A percentile compares a stretch with the other conserved stretches of the same genome.
These are phyloP conservation scores for Ahaetulla prasina DNA, from an alignment of 2,113 vertebrate species.

Conservation along the genomic window DNA sequence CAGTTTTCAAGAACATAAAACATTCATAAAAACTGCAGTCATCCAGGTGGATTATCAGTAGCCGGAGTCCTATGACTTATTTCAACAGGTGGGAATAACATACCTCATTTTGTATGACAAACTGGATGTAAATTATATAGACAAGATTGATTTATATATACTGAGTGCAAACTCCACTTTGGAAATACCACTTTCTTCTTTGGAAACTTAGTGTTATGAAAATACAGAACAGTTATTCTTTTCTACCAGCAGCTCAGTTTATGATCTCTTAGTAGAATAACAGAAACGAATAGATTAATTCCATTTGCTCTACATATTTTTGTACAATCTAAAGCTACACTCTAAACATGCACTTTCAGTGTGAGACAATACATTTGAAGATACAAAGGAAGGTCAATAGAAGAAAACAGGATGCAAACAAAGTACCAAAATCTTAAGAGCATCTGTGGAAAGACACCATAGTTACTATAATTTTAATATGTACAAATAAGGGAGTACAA, in stretches of 20 bases:
- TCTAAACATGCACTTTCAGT: not conserved
- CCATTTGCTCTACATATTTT: not conserved
- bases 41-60: not conserved
- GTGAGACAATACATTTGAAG: accelerated
- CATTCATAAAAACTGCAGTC: not conserved
- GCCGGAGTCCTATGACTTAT: not conserved
- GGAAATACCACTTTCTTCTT: conserved; percentile 5
- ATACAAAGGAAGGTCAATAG: not conserved
- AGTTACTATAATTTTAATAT: not conserved
- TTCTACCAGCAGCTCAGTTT: not conserved
- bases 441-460: not conserved
- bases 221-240: accelerated
- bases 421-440: not conserved
- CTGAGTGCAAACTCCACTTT: not conserved
- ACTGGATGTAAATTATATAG: not conserved
- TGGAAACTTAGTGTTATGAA: not conserved
- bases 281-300: not conserved
- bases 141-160: not conserved
- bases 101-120: not conserved
- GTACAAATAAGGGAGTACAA: not conserved
- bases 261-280: not conserved
- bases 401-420: not conserved
- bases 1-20: conserved; percentile 5
- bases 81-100: not conserved
- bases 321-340: not conserved